These are phyloP conservation scores for Morpho deidamia DNA, from an alignment of 2,888 invertebrate genomes.

Conservation along the genomic window DNA sequence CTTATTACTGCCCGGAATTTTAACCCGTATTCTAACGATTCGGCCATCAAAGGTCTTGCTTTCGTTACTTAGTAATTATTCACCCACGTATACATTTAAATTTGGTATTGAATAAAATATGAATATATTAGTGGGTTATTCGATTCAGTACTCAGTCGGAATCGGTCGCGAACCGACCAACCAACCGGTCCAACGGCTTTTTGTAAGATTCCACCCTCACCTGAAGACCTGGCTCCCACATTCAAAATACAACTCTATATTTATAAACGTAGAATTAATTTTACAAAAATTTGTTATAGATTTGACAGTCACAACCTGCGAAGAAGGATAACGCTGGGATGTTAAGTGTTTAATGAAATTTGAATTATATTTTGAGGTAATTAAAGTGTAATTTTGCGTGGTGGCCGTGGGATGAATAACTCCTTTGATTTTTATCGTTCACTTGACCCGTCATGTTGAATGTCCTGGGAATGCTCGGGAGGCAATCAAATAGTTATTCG, in stretches of 20 bases:
- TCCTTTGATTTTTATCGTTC: constrained; percentile 65
- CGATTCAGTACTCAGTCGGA: constrained; percentile 44
- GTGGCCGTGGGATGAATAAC: constrained; percentile 42
- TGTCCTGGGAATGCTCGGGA: constrained; percentile 67
- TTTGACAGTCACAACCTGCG: constrained; percentile 66
- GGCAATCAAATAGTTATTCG: constrained; percentile 48
- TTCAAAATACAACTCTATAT: constrained; percentile 21
- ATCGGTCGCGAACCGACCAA: constrained; percentile 41
- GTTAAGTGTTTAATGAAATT: constrained; percentile 29
- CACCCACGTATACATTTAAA: constrained; percentile 17
- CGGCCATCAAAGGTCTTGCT: too few species aligned
- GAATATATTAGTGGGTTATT: constrained; percentile 58
- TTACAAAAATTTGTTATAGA: constrained; percentile 16
- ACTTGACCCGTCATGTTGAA: constrained; percentile 67
- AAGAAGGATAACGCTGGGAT: constrained; percentile 64
- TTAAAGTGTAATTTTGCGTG: constrained; percentile 33
- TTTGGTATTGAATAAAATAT: constrained; percentile 40
- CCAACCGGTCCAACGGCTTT: constrained; percentile 66
- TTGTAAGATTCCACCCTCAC: constrained; percentile 69
- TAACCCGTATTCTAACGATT: too few species aligned
- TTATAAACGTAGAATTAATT: constrained; percentile 23
- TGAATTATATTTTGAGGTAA: constrained; percentile 23
- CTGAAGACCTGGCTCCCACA: constrained; percentile 44
- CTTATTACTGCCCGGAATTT: too few species aligned
- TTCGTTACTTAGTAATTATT: neutral